phyloP scores from a whole-genome alignment of 2,888 invertebrate genomes.

The Conops quadrifasciatus region DNA sequence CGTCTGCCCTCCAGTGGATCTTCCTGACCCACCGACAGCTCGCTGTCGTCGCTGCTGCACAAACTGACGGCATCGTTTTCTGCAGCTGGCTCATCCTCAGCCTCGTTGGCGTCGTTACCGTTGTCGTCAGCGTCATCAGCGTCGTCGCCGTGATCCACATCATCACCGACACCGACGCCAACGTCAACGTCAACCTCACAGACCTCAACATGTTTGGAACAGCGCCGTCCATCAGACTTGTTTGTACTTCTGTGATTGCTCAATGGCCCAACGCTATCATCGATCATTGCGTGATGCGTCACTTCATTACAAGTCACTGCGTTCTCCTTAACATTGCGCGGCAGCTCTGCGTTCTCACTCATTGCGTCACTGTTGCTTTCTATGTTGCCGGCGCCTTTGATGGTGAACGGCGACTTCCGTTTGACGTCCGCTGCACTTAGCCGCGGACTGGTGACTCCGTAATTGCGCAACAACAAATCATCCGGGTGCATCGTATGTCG shows the following conservation, averaged over 20 bases:
- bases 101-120: slow-evolving; percentile 39
- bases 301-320: slow-evolving; percentile 34
- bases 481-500: slow-evolving; percentile 65
- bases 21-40: slow-evolving; percentile 83
- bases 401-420: too few relatives aligned
- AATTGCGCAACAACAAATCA: slow-evolving; percentile 58
- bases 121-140: slow-evolving; percentile 32
- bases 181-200: slow-evolving; percentile 29
- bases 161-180: slow-evolving; percentile 37
- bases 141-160: slow-evolving; percentile 40
- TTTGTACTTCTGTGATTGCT: slow-evolving; percentile 27
- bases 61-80: slow-evolving; percentile 70
- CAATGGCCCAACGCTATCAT: slow-evolving; percentile 36
- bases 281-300: slow-evolving; percentile 37
- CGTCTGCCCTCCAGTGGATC: slow-evolving; percentile 41
- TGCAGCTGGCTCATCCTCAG: slow-evolving; percentile 47
- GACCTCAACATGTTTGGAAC: slow-evolving; percentile 21
- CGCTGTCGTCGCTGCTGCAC: slow-evolving; percentile 81
- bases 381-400: background rate
- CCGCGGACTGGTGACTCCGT: slow-evolving; percentile 58
- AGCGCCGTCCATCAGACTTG: slow-evolving; percentile 31
- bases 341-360: slow-evolving; percentile 34
- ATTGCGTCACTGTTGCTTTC: slow-evolving; percentile 29
- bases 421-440: slow-evolving; percentile 42
- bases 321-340: background rate